Evolutionary conservation across 2,797 vertebrate genomes (phyloP).

Genomic region (Rhincodon typus): DNA sequence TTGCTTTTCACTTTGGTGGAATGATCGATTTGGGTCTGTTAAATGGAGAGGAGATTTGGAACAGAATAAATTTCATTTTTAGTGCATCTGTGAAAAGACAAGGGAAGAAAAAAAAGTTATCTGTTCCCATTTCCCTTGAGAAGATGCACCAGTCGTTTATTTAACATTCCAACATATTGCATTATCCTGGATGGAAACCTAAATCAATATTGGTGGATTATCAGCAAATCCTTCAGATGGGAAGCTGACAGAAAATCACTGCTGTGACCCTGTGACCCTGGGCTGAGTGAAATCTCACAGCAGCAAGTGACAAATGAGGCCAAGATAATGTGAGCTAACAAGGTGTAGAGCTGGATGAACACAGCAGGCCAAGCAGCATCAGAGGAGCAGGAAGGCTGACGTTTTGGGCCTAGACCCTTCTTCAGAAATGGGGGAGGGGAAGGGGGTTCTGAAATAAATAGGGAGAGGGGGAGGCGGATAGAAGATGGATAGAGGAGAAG

Average conservation of each 20-base stretch:
- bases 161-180: neutral
- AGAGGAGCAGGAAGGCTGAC: too few relatives aligned
- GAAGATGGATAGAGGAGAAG: too few relatives aligned
- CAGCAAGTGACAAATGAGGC: neutral
- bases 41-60: neutral
- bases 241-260: constrained; percentile 10
- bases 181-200: neutral
- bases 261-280: neutral
- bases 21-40: neutral
- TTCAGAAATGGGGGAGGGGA: too few relatives aligned
- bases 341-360: too few relatives aligned
- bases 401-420: too few relatives aligned
- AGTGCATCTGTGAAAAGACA: neutral
- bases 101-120: neutral
- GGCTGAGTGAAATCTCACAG: neutral
- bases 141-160: neutral
- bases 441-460: too few relatives aligned
- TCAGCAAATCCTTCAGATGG: neutral
- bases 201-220: neutral
- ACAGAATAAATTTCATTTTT: neutral
- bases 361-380: too few relatives aligned
- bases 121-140: neutral
- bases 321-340: neutral
- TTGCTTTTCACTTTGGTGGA: neutral
- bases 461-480: too few relatives aligned